Evolutionary conservation across 2,888 invertebrate species (phyloP), one percentile per base, ranked within the genome.

Genomic region (Drosophila planitibia): DNA sequence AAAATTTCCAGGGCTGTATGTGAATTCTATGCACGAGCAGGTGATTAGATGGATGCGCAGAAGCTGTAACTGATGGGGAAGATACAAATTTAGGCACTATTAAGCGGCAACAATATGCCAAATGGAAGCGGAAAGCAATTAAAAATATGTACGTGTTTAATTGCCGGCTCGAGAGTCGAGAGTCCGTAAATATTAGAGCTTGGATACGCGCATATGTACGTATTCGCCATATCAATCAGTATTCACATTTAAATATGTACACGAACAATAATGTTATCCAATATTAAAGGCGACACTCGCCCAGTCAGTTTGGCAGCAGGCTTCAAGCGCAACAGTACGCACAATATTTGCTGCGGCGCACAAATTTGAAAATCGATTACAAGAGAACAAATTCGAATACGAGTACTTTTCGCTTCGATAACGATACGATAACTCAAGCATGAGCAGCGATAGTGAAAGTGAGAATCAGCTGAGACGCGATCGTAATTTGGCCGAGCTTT

Each of bases 61-160:
- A 74, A 78, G 86, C 86, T 89, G 82, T 82, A 80, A 74, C 52
- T 9, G 41, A 37, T 37, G 10, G 65, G 52, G 14, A 54, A 59
- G 33, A 44, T 39, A 81, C 87, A 76, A 78, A 74, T 85, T 89
- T 86, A 62, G 89, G 76, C 79, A 87, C 87, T 74, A 85, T 89
- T 89, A 86, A 86, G 72, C 76, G 22, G 32, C 55, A 54, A 54
- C 67, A 69, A 74, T 71, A 72, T 68, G 74, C 22, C 63, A 81
- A 79, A 78, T 69, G 37, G 68, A 52, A 55, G 63, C 70, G 35
- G 54, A 83, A 84, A 72, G 68, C 82, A 74, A 89, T 85, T 86
- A 76, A 75, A 79, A 74, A 72, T 67, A 73, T 41, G 47, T 89
- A 87, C 83, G 83, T 84, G 86, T 70, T 67, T 62, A 67, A 64